These are phyloP conservation scores for Neogale vison DNA, from an alignment of 2,113 vertebrate genomes.

Conservation along the genomic window DNA sequence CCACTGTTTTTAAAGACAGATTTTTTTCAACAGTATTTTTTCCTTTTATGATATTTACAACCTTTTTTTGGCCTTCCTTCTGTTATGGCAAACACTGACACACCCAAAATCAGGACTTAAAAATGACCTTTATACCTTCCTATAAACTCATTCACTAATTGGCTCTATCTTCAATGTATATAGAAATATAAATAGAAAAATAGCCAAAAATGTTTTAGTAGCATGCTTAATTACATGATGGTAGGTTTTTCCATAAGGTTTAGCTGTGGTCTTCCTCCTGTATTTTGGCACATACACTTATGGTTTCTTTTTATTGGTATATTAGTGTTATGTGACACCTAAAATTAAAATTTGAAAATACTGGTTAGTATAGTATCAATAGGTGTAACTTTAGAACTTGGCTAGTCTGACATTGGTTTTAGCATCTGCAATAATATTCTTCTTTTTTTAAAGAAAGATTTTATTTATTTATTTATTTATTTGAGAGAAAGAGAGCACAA, in stretches of 20 bases:
- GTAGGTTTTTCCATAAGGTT: not conserved
- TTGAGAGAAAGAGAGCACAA: not conserved
- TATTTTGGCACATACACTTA: not conserved
- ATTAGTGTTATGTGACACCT: not conserved
- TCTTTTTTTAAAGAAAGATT: not conserved
- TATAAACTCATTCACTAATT: not conserved
- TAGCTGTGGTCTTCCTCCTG: not conserved
- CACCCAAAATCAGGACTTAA: not conserved
- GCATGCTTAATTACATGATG: not conserved
- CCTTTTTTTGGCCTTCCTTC: not conserved
- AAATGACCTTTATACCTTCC: slow-evolving; percentile 17
- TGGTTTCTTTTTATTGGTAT: not conserved
- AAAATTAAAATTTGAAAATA: slow-evolving; percentile 18
- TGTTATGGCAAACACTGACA: not conserved
- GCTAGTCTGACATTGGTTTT: not conserved
- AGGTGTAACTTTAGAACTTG: not conserved
- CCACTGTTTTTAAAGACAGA: not conserved
- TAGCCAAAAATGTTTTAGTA: not conserved
- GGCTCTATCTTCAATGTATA: not conserved
- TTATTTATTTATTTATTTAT: not conserved
- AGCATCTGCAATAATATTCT: not conserved
- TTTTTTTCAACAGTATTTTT: not conserved
- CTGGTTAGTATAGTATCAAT: not conserved
- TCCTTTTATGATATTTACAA: not conserved
- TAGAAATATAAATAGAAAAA: not conserved